These are phyloP conservation scores for Solenopsis invicta DNA, from an alignment of 1,140 invertebrate genomes.

Conservation along the genomic window DNA sequence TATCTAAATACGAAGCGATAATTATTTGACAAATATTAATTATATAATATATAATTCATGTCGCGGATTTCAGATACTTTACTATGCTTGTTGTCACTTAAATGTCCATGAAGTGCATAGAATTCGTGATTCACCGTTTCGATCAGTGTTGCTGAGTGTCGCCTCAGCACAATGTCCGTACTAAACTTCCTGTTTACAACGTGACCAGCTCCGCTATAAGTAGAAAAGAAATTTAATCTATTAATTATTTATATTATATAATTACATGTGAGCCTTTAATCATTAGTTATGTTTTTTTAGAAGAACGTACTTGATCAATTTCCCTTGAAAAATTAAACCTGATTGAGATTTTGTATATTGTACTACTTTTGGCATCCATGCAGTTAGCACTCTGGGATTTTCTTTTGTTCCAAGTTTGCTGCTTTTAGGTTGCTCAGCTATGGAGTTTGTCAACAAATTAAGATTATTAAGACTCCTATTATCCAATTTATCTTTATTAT, in stretches of 20 bases:
- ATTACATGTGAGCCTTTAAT: neutral
- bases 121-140: slow-evolving; percentile 77
- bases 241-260: slow-evolving; percentile 21
- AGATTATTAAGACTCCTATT: neutral
- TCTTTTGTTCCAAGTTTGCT: slow-evolving; percentile 32
- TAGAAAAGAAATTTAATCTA: slow-evolving; percentile 21
- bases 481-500: no score
- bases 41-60: neutral
- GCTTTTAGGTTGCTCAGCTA: neutral
- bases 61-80: slow-evolving; percentile 17
- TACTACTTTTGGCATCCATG: slow-evolving; percentile 73
- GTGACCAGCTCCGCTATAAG: slow-evolving; percentile 77
- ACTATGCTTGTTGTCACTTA: slow-evolving; percentile 79
- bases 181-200: slow-evolving; percentile 73
- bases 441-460: no score
- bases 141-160: slow-evolving; percentile 73
- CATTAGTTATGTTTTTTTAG: slow-evolving; percentile 17
- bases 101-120: slow-evolving; percentile 76
- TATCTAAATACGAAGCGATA: slow-evolving; percentile 65
- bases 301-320: slow-evolving; percentile 76
- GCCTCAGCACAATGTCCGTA: slow-evolving; percentile 72
- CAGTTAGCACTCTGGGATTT: slow-evolving; percentile 68
- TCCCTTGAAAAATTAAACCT: slow-evolving; percentile 78
- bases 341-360: slow-evolving; percentile 25
- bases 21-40: slow-evolving; percentile 1